These are phyloP conservation scores for Scopus umbretta DNA, from an alignment of 2,113 vertebrate species.

Conservation along the genomic window DNA sequence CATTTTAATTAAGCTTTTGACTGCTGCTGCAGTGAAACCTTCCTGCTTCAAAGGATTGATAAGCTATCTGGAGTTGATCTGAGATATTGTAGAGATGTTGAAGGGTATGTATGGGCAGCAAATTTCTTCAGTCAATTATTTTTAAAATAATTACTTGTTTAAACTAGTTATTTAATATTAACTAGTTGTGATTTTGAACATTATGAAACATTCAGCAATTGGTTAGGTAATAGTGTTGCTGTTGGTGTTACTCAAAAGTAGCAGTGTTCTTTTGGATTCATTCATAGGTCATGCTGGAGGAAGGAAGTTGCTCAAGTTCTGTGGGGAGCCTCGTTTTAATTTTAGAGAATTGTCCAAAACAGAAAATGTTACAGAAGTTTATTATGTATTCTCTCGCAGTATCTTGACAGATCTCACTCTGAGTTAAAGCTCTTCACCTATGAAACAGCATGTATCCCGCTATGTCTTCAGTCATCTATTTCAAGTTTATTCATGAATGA, in stretches of 20 bases:
- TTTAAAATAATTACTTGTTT: not conserved
- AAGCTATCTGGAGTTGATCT: not conserved
- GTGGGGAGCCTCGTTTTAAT: not conserved
- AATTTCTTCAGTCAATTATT: not conserved
- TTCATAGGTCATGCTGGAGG: not conserved
- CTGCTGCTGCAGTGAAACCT: not conserved
- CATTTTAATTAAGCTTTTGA: constrained; percentile 21
- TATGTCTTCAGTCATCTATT: not conserved
- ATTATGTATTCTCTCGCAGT: not conserved
- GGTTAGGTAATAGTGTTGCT: not conserved
- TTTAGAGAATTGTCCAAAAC: not conserved
- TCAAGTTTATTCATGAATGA: not conserved
- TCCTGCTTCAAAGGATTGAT: not conserved
- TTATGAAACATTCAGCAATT: not conserved
- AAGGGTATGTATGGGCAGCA: not conserved
- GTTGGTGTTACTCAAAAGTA: not conserved
- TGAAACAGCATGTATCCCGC: not conserved
- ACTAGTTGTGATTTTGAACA: not conserved
- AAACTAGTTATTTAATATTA: too few relatives aligned
- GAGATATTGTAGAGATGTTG: not conserved
- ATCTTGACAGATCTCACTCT: not conserved
- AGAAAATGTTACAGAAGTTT: not conserved
- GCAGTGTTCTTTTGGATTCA: not conserved
- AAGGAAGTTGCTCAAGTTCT: not conserved
- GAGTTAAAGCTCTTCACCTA: not conserved